Evolutionary conservation across 2,797 vertebrate genomes (phyloP).

Genomic region (Micromesistius poutassou): DNA sequence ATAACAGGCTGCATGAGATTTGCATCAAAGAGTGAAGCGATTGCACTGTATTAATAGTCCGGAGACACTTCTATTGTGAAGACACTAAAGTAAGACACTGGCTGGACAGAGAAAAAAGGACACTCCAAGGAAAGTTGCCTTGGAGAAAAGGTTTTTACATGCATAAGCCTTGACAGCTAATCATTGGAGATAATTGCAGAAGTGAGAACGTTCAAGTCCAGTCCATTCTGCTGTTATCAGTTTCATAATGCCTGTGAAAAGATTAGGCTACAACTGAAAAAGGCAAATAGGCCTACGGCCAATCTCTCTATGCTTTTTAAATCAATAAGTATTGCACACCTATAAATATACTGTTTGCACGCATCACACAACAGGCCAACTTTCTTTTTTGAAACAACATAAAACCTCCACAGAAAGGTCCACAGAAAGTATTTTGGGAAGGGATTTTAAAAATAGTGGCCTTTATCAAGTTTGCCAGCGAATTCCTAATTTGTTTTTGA

Average conservation of each 20-base stretch:
- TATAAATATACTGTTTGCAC: not conserved
- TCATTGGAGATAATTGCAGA: not conserved
- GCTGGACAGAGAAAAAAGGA: not conserved
- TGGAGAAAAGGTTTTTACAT: not conserved
- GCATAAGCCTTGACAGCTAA: not conserved
- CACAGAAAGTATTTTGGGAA: not conserved
- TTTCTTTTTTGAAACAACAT: not conserved
- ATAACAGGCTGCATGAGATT: slow-evolving; percentile 39
- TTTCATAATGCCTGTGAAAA: not conserved
- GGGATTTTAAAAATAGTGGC: slow-evolving; percentile 21
- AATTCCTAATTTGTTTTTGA: not conserved
- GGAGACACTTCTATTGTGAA: slow-evolving; percentile 43
- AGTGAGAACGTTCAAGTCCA: not conserved
- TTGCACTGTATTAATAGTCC: slow-evolving; percentile 49
- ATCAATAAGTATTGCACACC: not conserved
- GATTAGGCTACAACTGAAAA: not conserved
- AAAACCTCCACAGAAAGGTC: not conserved
- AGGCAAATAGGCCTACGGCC: not conserved
- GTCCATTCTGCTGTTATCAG: not conserved
- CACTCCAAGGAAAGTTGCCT: not conserved
- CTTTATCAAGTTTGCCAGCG: slow-evolving; percentile 19
- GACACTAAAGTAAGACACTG: not conserved
- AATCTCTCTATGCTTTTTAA: not conserved
- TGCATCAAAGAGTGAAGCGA: slow-evolving; percentile 25
- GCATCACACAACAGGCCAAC: not conserved